These are phyloP conservation scores for Cyclophora punctaria DNA, from an alignment of 2,888 invertebrate species.

Conservation along the genomic window DNA sequence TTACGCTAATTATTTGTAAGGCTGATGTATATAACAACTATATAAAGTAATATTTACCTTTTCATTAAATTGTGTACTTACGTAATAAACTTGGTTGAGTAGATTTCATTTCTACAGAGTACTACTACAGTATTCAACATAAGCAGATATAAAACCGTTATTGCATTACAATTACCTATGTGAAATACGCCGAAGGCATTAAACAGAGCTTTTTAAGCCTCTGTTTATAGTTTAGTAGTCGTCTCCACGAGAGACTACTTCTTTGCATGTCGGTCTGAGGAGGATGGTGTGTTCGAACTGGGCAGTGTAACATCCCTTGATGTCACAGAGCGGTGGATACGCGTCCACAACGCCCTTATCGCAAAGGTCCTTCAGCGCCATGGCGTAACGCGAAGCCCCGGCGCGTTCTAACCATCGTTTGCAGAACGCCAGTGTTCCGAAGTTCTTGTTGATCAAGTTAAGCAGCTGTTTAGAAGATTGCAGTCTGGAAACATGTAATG, in stretches of 20 bases:
- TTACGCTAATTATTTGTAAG: too few species aligned
- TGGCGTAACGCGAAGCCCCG: slow-evolving; percentile 97
- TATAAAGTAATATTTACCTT: too few species aligned
- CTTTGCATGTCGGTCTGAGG: slow-evolving; percentile 97
- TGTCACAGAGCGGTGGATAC: slow-evolving; percentile 98
- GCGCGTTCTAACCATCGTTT: slow-evolving; percentile 98
- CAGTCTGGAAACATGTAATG: slow-evolving; percentile 72
- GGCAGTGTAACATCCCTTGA: slow-evolving; percentile 98
- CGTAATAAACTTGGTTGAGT: too few species aligned
- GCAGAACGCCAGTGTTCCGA: slow-evolving; percentile 98
- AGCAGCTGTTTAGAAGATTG: slow-evolving; percentile 94
- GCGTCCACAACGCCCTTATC: slow-evolving; percentile 98
- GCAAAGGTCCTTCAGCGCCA: slow-evolving; percentile 98
- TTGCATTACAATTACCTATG: too few species aligned
- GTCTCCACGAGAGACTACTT: slow-evolving; percentile 96
- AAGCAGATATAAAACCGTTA: too few species aligned
- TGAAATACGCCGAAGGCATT: too few species aligned
- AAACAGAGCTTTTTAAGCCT: too few species aligned
- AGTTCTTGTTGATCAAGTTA: slow-evolving; percentile 95
- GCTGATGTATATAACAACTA: too few species aligned
- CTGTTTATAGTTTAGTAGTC: slow-evolving; percentile 81
- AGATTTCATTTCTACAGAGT: too few species aligned
- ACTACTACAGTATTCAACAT: too few species aligned
- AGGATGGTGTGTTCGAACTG: slow-evolving; percentile 99
- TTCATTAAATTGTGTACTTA: too few species aligned